Conservation (phyloP, 2,113 vertebrate genomes). For the Lipophrys pholis region DNA sequence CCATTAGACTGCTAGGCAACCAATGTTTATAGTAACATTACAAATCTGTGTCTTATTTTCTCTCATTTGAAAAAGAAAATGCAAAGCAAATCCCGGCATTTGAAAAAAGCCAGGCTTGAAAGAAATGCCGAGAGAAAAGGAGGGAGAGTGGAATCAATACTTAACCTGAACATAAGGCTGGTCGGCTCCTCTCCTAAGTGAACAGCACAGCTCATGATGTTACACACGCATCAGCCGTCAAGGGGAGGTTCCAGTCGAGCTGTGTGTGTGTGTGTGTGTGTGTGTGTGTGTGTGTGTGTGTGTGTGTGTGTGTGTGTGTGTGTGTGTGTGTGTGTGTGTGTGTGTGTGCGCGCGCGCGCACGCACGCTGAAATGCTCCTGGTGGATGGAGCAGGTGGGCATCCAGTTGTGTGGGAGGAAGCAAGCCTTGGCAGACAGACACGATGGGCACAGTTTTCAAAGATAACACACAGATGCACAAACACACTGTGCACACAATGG, state of each 20-base stretch:
- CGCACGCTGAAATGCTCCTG: slow-evolving; percentile 21
- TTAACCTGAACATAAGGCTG: slow-evolving; percentile 61
- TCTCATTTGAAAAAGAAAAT: background rate
- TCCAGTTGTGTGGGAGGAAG: slow-evolving; percentile 70
- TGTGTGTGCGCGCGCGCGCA: slow-evolving; percentile 29
- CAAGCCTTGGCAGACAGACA: slow-evolving; percentile 53
- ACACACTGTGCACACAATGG: slow-evolving; percentile 16
- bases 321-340: slow-evolving; percentile 30
- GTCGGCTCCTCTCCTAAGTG: slow-evolving; percentile 51
- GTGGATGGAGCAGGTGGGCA: slow-evolving; percentile 52
- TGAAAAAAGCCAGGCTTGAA: slow-evolving; percentile 11
- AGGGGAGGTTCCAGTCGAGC: slow-evolving; percentile 19
- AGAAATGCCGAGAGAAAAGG: background rate
- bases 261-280: slow-evolving; percentile 23
- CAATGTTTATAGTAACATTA: too few species aligned
- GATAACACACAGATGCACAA: slow-evolving; percentile 24
- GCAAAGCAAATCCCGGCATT: slow-evolving; percentile 1
- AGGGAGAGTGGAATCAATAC: slow-evolving; percentile 38
- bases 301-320: slow-evolving; percentile 30
- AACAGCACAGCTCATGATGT: slow-evolving; percentile 63
- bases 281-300: slow-evolving; percentile 29
- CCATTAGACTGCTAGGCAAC: background rate
- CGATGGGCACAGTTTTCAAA: slow-evolving; percentile 56
- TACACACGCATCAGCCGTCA: slow-evolving; percentile 59
- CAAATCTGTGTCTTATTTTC: background rate